Conservation (phyloP, 2,797 vertebrate genomes). For the Tympanoctomys barrerae region DNA sequence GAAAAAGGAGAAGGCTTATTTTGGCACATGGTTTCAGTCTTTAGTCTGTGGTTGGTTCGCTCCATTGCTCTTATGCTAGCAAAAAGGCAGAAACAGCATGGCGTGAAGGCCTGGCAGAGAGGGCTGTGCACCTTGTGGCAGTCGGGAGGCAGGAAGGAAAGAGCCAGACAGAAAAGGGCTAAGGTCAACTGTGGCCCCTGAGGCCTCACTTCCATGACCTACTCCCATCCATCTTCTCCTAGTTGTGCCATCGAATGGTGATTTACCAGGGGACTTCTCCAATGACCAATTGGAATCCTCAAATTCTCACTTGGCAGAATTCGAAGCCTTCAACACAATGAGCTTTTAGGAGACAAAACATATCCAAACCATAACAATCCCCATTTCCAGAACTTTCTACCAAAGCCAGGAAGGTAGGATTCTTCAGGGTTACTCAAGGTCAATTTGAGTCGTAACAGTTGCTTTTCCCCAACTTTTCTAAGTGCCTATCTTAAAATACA, state of each 20-base stretch:
- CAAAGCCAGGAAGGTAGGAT: background rate
- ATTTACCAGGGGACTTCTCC: too few relatives aligned
- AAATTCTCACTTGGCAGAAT: background rate
- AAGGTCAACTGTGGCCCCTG: background rate
- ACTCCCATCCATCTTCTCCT: background rate
- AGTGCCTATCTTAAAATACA: background rate
- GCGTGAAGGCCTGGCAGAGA: background rate
- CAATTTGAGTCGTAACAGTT: background rate
- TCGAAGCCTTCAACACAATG: background rate
- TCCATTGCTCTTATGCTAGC: background rate
- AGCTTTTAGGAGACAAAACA: background rate
- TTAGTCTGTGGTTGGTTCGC: background rate
- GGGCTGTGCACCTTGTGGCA: background rate
- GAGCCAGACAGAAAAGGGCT: background rate
- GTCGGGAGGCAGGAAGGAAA: background rate
- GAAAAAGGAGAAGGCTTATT: background rate
- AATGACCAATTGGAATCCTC: too few relatives aligned
- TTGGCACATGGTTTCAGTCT: background rate
- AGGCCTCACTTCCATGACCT: background rate
- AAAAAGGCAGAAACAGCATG: background rate
- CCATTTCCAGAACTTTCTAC: background rate
- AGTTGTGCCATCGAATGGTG: background rate
- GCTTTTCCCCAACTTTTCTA: conserved; percentile 20
- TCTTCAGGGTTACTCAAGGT: background rate
- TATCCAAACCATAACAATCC: background rate